Evolutionary conservation across 2,113 vertebrate species (phyloP), one percentile per base, ranked within the genome.

Genomic region (Alligator sinensis): DNA sequence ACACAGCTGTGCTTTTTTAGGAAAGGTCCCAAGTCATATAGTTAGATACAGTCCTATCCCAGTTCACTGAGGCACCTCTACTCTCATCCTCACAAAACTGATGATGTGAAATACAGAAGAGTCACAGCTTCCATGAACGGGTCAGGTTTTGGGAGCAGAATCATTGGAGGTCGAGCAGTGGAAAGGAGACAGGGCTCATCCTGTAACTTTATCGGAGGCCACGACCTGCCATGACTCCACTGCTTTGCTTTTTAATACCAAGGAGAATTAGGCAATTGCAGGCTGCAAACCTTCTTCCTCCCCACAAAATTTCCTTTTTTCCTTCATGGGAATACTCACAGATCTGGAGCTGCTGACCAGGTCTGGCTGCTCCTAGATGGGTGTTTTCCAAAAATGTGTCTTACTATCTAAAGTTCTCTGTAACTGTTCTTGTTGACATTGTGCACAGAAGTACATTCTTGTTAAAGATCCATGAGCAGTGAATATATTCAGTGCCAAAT

Each of bases 281-380:
- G 87, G 92, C 80, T 66, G 55, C 86, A 95, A 90, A 90, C 2
- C 3, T 79, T 91, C 90, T 87, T 82, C 76, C 70, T 79, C 63
- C 79, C 82, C 59, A 5, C 13, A 78, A 74, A 22, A 18, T 24
- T 10, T 27, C 11, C 59, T 64, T 66, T 3, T 89, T 95, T 80
- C 60, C 79, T 24, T 28, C n/a, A 79, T 4, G 7, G 93, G 68
- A 88, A 64, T 18, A 58, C 54, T 59, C 4, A 18, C 19, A 28
- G 13, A 47, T 18, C 27, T 17, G 55, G 38, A 93, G 55, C 4
- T 55, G 80, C 77, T 83, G 84, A 86, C 27, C 59, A 27, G 72
- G 62, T 91, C 75, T 92, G n/a, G 90, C 81, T 80, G 70, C 64
- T 87, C 93, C 84, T 84, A 93, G 87, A 89, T 57, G 89, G 87